Evolutionary conservation across 2,888 invertebrate species (phyloP).

Genomic region (Keiferia lycopersicella): DNA sequence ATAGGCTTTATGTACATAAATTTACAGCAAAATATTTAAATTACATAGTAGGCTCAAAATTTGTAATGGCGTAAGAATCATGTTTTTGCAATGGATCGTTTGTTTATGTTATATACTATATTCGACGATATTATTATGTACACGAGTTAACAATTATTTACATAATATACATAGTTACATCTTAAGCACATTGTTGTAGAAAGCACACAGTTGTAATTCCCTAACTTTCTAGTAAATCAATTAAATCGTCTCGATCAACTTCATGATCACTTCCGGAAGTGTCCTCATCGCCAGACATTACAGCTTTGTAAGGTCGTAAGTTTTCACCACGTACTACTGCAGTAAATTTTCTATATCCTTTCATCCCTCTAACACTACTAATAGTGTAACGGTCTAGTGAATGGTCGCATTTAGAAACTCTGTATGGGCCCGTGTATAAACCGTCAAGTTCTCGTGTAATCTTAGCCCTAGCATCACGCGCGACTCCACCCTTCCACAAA

Average conservation of each 20-base stretch:
- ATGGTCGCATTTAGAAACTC: conserved; percentile 25
- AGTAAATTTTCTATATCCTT: conserved; percentile 31
- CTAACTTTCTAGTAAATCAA: conserved; percentile 36
- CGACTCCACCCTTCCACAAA: conserved; percentile 15
- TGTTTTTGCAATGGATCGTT: too few relatives aligned
- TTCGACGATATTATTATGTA: too few relatives aligned
- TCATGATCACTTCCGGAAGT: conserved; percentile 31
- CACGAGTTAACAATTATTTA: too few relatives aligned
- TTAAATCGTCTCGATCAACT: conserved; percentile 35
- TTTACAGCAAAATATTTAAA: too few relatives aligned
- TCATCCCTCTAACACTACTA: conserved; percentile 29
- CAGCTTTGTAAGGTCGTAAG: conserved; percentile 32
- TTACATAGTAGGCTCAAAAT: too few relatives aligned
- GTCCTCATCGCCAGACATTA: conserved; percentile 27
- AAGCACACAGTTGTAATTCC: background rate
- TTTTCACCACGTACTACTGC: conserved; percentile 30
- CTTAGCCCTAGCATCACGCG: background rate
- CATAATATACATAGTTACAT: too few relatives aligned
- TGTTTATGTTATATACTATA: too few relatives aligned
- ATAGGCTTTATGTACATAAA: too few relatives aligned
- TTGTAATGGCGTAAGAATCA: too few relatives aligned
- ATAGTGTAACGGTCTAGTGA: conserved; percentile 31
- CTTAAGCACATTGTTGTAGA: background rate
- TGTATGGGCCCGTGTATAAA: conserved; percentile 21
- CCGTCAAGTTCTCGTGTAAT: conserved; percentile 13